These are phyloP conservation scores for Dipodomys spectabilis DNA, from an alignment of 2,113 vertebrate species.

Conservation along the genomic window DNA sequence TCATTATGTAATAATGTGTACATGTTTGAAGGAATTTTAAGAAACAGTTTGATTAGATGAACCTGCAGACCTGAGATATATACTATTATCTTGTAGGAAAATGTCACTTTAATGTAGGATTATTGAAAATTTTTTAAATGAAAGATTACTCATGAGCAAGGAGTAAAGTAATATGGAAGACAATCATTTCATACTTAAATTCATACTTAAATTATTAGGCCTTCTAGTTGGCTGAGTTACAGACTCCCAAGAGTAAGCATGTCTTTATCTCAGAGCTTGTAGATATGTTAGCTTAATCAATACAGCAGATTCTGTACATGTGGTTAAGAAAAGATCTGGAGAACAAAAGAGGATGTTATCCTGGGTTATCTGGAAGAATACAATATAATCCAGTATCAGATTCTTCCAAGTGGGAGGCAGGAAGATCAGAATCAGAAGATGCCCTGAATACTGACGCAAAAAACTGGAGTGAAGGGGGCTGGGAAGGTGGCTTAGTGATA, in stretches of 20 bases:
- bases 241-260: background rate
- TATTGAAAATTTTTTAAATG: background rate
- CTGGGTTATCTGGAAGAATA: background rate
- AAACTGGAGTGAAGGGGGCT: too few species aligned
- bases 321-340: background rate
- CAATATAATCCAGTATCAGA: background rate
- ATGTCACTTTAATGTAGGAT: background rate
- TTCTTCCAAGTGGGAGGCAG: background rate
- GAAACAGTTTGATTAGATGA: background rate
- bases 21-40: background rate
- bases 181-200: background rate
- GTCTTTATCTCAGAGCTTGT: background rate
- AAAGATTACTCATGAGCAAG: background rate
- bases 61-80: background rate
- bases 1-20: background rate
- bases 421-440: accelerated
- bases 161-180: background rate
- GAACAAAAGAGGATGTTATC: background rate
- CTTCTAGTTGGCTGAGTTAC: background rate
- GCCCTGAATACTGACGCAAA: too few species aligned
- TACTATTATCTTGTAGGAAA: background rate
- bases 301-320: background rate
- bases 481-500: too few species aligned
- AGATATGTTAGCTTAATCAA: background rate
- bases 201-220: background rate